Percentiles rank a stretch among this genome's conserved stretches.
Evolutionary conservation across 2,797 vertebrate species (phyloP).

Genomic region (Pelochelys cantorii): DNA sequence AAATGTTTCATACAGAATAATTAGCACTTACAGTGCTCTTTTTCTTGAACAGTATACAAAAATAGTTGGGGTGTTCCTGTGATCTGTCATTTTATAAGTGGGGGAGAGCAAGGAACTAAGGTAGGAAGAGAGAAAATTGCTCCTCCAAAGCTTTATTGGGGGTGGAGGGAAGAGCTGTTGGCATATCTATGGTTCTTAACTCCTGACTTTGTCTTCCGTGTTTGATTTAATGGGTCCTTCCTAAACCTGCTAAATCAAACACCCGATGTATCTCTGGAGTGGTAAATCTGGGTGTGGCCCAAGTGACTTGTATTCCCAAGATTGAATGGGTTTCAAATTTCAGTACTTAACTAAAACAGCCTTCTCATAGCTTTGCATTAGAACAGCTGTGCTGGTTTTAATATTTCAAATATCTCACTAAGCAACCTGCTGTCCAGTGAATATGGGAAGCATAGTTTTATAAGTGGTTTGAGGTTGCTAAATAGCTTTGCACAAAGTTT

Average conservation of each 20-base stretch:
- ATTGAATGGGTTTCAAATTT: not conserved
- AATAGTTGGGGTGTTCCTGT: not conserved
- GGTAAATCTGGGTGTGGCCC: too few species aligned
- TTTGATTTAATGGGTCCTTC: too few species aligned
- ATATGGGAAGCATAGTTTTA: not conserved
- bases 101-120: not conserved
- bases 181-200: rapidly evolving
- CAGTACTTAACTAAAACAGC: not conserved
- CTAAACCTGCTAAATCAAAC: too few species aligned
- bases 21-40: not conserved
- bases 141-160: not conserved
- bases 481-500: not conserved
- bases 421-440: not conserved
- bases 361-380: not conserved
- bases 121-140: slow-evolving; percentile 32
- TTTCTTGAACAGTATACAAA: not conserved
- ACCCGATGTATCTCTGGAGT: too few species aligned
- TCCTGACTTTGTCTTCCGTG: not conserved
- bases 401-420: not conserved
- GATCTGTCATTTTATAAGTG: slow-evolving; percentile 31
- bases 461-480: not conserved
- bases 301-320: not conserved
- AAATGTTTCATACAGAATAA: slow-evolving; percentile 30
- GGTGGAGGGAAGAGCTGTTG: not conserved
- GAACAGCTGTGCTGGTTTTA: not conserved